These are phyloP conservation scores for Petroica traversi DNA, from an alignment of 2,113 vertebrate species.

Conservation along the genomic window DNA sequence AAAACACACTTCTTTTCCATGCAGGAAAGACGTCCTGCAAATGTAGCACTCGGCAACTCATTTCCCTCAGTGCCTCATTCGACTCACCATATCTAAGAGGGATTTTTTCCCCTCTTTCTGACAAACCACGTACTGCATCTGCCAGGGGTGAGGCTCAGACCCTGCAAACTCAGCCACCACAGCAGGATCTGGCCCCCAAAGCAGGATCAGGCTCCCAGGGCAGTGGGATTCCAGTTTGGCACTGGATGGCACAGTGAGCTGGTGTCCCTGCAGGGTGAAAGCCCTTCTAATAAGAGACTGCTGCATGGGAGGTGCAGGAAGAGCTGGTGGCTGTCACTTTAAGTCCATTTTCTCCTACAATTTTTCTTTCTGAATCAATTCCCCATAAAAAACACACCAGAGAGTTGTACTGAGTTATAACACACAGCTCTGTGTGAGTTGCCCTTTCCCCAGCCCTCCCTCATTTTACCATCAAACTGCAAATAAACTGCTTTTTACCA, in stretches of 20 bases:
- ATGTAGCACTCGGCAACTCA: neutral
- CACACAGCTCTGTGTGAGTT: neutral
- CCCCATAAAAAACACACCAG: neutral
- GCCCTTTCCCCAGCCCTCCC: neutral
- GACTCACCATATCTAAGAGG: neutral
- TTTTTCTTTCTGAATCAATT: neutral
- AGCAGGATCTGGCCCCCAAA: neutral
- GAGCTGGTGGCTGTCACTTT: neutral
- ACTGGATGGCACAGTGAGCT: neutral
- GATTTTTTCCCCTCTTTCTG: neutral
- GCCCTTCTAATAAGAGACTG: fast-evolving
- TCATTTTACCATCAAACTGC: neutral
- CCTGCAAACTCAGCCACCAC: neutral
- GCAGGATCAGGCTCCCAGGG: neutral
- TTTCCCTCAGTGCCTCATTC: neutral
- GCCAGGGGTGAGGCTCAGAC: neutral
- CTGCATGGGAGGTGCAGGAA: neutral
- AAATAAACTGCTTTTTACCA: neutral
- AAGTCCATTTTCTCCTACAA: neutral
- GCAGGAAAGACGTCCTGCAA: neutral
- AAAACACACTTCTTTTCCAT: neutral
- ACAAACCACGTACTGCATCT: neutral
- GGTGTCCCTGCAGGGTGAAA: neutral
- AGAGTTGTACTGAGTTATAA: neutral
- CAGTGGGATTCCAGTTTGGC: neutral